These are phyloP conservation scores for Sisor rabdophorus DNA, from an alignment of 2,113 vertebrate species.

Conservation along the genomic window DNA sequence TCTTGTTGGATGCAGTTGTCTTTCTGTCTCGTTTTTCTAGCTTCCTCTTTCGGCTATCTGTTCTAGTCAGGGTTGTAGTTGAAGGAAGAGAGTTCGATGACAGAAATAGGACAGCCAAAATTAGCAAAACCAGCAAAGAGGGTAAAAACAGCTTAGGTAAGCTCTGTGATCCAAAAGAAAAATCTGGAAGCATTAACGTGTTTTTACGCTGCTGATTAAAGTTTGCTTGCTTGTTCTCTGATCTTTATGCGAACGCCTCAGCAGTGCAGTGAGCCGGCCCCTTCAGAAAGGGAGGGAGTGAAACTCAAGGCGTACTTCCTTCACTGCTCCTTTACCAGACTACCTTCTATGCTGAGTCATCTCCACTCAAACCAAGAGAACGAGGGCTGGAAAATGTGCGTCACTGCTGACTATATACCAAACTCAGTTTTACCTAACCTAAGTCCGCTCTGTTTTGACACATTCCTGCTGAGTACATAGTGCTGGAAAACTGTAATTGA, in stretches of 20 bases:
- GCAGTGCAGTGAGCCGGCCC: conserved; percentile 28
- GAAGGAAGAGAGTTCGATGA: background rate
- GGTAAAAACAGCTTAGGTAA: background rate
- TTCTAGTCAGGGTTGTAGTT: conserved; percentile 1
- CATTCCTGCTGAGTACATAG: conserved; percentile 29
- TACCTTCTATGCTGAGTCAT: conserved; percentile 48
- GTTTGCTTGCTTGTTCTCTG: conserved; percentile 19
- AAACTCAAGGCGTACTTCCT: conserved; percentile 18
- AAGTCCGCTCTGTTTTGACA: conserved; percentile 22
- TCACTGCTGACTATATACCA: conserved; percentile 30
- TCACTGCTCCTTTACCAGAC: conserved; percentile 24
- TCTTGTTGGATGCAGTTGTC: background rate
- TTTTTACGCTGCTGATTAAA: background rate
- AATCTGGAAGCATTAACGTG: conserved; percentile 14
- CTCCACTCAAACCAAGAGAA: conserved; percentile 33
- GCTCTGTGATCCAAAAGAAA: background rate
- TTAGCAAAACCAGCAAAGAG: background rate
- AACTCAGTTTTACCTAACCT: conserved; percentile 38
- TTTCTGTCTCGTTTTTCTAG: background rate
- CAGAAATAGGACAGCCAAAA: conserved; percentile 20
- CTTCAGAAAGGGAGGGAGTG: conserved; percentile 33
- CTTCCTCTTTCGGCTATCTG: conserved; percentile 22
- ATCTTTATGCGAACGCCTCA: conserved; percentile 38
- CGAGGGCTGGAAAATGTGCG: conserved; percentile 48
- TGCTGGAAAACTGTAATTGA: conserved; percentile 32